These are phyloP conservation scores for Gymnocheta viridis DNA, from an alignment of 2,888 invertebrate species.

Conservation along the genomic window DNA sequence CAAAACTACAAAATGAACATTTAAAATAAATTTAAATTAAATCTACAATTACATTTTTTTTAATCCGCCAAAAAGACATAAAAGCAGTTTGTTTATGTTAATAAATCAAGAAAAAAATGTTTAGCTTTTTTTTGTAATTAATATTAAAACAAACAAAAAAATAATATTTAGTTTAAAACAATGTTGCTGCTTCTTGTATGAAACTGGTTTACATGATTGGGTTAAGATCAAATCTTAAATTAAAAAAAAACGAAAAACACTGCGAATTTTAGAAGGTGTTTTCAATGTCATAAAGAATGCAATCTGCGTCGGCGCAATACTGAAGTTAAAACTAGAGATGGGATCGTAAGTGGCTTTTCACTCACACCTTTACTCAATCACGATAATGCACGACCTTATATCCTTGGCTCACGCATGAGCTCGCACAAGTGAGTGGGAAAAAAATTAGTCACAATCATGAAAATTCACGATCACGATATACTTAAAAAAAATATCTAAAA, in stretches of 20 bases:
- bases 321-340: no score
- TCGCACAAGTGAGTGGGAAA: no score
- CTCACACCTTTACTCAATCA: no score
- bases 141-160: background rate
- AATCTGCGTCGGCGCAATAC: constrained; percentile 16
- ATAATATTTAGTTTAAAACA: constrained; percentile 11
- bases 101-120: background rate
- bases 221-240: constrained; percentile 56
- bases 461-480: no score
- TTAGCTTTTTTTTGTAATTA: background rate
- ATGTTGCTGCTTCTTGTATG: background rate
- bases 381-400: no score
- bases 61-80: background rate
- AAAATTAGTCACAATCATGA: no score
- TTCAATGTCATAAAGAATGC: constrained; percentile 62
- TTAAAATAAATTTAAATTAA: no score
- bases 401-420: no score
- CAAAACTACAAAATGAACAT: no score
- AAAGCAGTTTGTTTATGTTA: background rate
- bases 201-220: constrained; percentile 61
- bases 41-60: no score
- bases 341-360: no score
- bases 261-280: constrained; percentile 48
- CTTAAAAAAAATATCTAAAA: background rate
- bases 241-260: constrained; percentile 14